Conservation (phyloP, 2,797 vertebrate genomes). For the Galago senegalensis region DNA sequence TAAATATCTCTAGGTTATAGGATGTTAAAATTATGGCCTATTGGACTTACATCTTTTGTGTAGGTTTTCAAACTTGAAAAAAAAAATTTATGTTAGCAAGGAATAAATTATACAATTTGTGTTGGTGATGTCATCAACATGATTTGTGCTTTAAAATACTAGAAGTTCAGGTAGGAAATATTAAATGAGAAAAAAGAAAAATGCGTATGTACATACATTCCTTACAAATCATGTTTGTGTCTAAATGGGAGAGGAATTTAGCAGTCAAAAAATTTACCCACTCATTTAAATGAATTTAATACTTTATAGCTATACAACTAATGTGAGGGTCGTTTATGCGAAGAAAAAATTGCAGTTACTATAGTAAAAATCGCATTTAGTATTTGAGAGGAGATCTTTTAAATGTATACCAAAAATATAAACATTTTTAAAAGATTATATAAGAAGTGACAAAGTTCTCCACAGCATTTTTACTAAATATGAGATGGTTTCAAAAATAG, state of each 20-base stretch:
- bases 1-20: conserved; percentile 34
- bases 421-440: background rate
- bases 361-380: background rate
- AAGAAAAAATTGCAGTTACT: background rate
- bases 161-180: conserved; percentile 38
- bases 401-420: background rate
- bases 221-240: background rate
- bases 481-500: background rate
- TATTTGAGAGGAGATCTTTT: conserved; percentile 19
- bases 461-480: background rate
- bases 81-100: background rate
- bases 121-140: conserved; percentile 22
- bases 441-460: conserved; percentile 1
- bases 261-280: background rate
- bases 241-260: background rate
- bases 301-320: conserved; percentile 29
- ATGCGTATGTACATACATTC: background rate
- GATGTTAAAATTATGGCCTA: background rate
- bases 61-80: conserved; percentile 51
- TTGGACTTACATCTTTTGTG: conserved; percentile 50
- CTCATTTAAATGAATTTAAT: conserved; percentile 37
- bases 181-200: conserved; percentile 37
- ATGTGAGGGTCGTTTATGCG: conserved; percentile 37
- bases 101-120: background rate
- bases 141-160: conserved; percentile 50